Evolutionary conservation across 2,797 vertebrate species (phyloP), one percentile per base, ranked within the genome.

Genomic region (Esox lucius): DNA sequence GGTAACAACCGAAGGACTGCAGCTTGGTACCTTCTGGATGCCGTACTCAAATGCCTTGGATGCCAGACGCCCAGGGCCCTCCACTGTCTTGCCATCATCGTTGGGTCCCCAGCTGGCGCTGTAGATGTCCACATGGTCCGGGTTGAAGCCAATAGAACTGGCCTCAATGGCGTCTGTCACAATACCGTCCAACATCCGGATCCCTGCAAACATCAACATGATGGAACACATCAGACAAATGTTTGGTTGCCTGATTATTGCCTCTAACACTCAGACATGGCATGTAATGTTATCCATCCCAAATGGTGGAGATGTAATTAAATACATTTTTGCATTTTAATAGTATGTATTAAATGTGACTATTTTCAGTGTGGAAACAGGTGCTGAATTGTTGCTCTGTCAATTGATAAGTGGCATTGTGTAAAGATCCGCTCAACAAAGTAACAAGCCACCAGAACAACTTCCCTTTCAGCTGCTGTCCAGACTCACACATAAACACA

Each of bases 71-170:
- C 97, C 97, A 0, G 98, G 98, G 0, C 98, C 98, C 82, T 99
- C 97, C 75, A 99, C 97, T 0, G 98, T 99, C 92, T 98, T 98
- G 1, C 98, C 98, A 0, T 99, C 97, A 19, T 99, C 98, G 0
- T 99, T 99, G 46, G 98, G 98, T 26, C 98, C 98, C 98, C 98
- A 99, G 87, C 97, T 98, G 51, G 97, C 97, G 31, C 97, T 99
- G 89, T 99, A 99, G 90, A 99, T 99, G 86, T 99, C 96, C 87
- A 99, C 96, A 0, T 99, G 97, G 53, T 97, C 92, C 0, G 97
- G 96, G 76, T 95, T 98, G 90, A 97, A 99, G 53, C 97, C 97
- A 1, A 99, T 98, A 2, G 97, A 99, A 83, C 97, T 99, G 71
- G 98, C 98, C 88, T 99, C 98, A 5, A 98, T 99, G 71, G 97